Evolutionary conservation across 2,888 invertebrate genomes (phyloP), one percentile per base, ranked within the genome.

Genomic region (Acrobasis repandana): DNA sequence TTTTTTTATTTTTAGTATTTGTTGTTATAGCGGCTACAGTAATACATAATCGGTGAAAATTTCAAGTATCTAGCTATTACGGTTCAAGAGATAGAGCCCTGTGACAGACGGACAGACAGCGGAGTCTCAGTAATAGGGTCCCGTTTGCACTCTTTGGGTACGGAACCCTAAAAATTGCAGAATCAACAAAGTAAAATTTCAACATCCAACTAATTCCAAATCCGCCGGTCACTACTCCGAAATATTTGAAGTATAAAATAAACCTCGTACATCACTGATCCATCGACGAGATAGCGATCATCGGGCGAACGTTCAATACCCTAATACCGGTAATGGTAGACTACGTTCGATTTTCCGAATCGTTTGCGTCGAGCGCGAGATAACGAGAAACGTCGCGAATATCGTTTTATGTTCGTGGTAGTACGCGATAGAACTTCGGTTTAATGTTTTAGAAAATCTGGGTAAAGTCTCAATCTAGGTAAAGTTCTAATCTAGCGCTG

Each of bases 291-390:
- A 74, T 74, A 73, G 63, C 65, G 67, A 76, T 56, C 60, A 11
- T 16, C 33, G 51, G 38, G 51, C 70, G 69, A 76, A 71, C 75
- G 69, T 68, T 72, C 75, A 70, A 74, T 77, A 73, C 77, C 77
- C 80, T 88, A 90, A 90, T 89, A 87, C 85, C 84, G 83, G 89
- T 90, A 90, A 90, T 90, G 88, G 90, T 83, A 82, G 81, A 76
- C 76, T 77, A 76, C 77, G 82, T 85, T 87, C 88, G 86, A 90
- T 91, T 89, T 91, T 90, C 88, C 90, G 81, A 87, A 84, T 83
- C 88, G 88, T 90, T 91, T 86, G 84, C 86, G 74, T 74, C 82
- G 79, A 77, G 75, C 80, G 73, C 81, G 73, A 83, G 89, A 88
- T 88, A 89, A 87, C 86, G 85, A 85, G 84, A 80, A 83, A 82